Base-by-base conservation (phyloP, 2,888 invertebrate species). In the Scaptomyza caliginosa region DNA sequence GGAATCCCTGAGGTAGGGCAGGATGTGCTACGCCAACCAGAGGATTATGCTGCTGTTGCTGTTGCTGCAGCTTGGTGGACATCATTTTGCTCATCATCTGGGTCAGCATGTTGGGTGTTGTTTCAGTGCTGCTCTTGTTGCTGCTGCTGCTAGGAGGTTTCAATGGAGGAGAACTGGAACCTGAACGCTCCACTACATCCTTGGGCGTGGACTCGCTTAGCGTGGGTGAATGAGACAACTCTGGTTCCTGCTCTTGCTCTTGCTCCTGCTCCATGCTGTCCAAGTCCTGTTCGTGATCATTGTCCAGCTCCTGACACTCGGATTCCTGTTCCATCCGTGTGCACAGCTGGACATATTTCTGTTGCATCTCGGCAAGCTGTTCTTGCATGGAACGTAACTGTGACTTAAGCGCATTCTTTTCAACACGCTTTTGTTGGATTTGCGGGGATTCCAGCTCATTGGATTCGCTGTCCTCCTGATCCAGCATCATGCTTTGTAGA, bases 361-460 rank as follows among this genome's bases (percentile, higher is more conserved):
- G 96, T 92, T 96, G 97, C 95, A 98, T 97, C 90, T 95, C 96
- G 10, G 96, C 96, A 63, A 97, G 92, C 91, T 97, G 96, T 88
- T 97, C 96, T 92, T 97, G 96, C 94, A 98, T 95, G 63, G 95
- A 95, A 84, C 96, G 94, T 83, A 97, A 92, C 91, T 97, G 97
- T 66, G 95, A 95, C 91, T 97, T 96, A 13, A 97, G 93, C 60
- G 95, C 95, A 89, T 96, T 96, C 90, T 96, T 96, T 92, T 96
- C 96, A 84, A 96, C 96, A 79, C 96, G 94, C 91, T 96, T 96
- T 90, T 96, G 96, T 90, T 95, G 94, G 67, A 96, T 94, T 67
- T 96, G 96, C 63, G 95, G 94, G 59, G 95, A 94, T 82, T 94
- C 94, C 80, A 94, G 93, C 78, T 95, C 95, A 82, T 96, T 95